phyloP scores from a whole-genome alignment of 2,113 vertebrate genomes.

The Silurus asotus region DNA sequence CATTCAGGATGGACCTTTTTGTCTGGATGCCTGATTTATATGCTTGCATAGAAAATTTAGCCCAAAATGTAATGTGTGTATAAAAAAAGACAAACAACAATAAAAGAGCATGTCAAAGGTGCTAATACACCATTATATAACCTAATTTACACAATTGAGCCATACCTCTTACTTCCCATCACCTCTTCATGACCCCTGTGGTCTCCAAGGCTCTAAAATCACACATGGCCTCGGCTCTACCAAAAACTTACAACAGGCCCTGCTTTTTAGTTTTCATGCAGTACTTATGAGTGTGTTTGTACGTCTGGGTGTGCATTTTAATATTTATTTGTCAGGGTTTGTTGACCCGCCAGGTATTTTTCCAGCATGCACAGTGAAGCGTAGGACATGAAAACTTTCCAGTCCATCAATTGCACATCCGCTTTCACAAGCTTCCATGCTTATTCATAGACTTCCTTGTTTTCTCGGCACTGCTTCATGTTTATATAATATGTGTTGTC shows the following conservation, averaged over 20 bases:
- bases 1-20: background rate
- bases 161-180: background rate
- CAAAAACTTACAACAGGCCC: background rate
- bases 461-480: background rate
- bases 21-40: background rate
- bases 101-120: background rate
- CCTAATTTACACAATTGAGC: constrained; percentile 1
- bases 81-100: background rate
- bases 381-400: constrained; percentile 8
- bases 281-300: background rate
- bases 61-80: background rate
- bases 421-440: background rate
- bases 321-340: background rate
- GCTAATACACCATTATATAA: constrained; percentile 1
- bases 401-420: constrained; percentile 10
- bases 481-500: background rate
- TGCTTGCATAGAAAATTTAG: background rate
- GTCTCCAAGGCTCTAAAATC: constrained; percentile 1
- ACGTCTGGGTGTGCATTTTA: background rate
- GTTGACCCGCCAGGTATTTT: constrained; percentile 26
- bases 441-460: background rate
- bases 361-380: background rate
- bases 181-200: constrained; percentile 17
- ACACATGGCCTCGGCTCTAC: background rate
- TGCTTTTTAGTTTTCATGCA: constrained; percentile 7